A percentile compares a stretch with the other conserved stretches of the same genome.
Evolutionary conservation across 2,113 vertebrate genomes (phyloP).

Genomic region (Paramormyrops kingsleyae): DNA sequence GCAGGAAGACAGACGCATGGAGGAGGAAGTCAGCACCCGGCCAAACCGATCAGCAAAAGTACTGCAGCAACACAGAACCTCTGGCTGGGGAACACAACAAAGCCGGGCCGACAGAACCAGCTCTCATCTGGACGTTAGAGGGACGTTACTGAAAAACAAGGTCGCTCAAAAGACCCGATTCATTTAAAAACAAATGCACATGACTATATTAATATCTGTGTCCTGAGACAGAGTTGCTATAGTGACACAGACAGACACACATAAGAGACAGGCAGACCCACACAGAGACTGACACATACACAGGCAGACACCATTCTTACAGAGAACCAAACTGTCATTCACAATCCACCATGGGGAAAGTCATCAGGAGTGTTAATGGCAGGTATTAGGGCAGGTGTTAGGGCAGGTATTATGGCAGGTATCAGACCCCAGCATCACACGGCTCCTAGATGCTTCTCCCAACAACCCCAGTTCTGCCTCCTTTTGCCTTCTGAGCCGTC

Average conservation of each 20-base stretch:
- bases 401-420: too few relatives aligned
- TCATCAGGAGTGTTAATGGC: background rate
- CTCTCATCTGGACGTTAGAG: background rate
- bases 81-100: background rate
- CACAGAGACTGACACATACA: too few relatives aligned
- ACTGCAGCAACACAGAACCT: background rate
- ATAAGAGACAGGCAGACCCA: too few relatives aligned
- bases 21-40: background rate
- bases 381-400: too few relatives aligned
- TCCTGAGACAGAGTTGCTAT: background rate
- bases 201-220: background rate
- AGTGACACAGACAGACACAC: background rate
- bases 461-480: background rate
- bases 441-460: background rate
- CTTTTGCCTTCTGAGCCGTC: background rate
- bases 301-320: background rate
- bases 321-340: background rate
- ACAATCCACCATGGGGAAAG: background rate
- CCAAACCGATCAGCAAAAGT: background rate
- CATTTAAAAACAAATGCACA: background rate
- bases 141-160: background rate
- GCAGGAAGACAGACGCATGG: slow-evolving; percentile 23
- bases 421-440: background rate
- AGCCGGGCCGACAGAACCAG: background rate
- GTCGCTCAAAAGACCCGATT: background rate